Evolutionary conservation across 2,113 vertebrate species (phyloP).

Genomic region (Equus quagga): DNA sequence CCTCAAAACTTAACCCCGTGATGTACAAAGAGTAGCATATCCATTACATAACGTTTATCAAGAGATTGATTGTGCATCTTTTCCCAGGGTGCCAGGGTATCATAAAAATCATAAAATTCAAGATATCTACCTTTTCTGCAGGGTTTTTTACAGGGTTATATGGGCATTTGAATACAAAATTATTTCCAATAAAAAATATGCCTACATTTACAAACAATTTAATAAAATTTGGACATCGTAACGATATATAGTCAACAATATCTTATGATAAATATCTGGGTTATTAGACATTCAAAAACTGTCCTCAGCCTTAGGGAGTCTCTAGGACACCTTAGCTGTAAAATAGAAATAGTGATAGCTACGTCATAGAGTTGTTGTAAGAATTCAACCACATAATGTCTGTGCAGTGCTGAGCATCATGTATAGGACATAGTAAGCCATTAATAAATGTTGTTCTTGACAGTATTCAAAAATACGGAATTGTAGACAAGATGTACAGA

Average conservation of each 20-base stretch:
- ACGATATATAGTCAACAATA: neutral
- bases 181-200: neutral
- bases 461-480: neutral
- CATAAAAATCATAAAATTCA: conserved; percentile 29
- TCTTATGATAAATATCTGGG: neutral
- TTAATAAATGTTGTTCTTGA: neutral
- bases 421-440: neutral
- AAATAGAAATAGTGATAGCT: neutral
- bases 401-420: neutral
- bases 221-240: neutral
- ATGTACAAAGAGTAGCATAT: neutral
- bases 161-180: neutral
- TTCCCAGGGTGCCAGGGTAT: neutral
- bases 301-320: neutral
- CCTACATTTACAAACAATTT: neutral
- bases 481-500: neutral
- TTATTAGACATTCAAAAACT: neutral
- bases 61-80: neutral
- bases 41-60: neutral
- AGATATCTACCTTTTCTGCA: neutral
- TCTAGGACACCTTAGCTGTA: neutral
- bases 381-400: neutral
- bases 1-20: neutral
- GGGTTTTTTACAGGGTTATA: neutral
- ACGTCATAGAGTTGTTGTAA: neutral